Evolutionary conservation across 2,888 invertebrate species (phyloP), one percentile per base, ranked within the genome.

Genomic region (Melanostoma mellinum): DNA sequence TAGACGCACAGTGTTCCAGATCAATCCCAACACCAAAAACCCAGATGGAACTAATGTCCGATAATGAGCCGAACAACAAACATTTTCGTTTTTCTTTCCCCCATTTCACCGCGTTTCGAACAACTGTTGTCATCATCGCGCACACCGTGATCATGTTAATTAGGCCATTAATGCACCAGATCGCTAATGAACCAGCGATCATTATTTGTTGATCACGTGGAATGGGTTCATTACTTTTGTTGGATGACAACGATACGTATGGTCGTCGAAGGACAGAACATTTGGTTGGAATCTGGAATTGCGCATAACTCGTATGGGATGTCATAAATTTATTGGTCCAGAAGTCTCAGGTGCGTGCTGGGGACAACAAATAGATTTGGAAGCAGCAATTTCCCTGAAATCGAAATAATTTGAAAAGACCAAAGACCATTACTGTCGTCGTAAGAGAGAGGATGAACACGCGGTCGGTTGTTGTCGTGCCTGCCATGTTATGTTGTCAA

Each of bases 131-230:
- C 80, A 67, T 72, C 74, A 3, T 77, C 61, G 46, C 48, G 32
- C 38, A 20, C 20, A 63, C 72, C 72, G 67, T 61, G 77, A 44
- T 72, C 81, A 81, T 76, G 81, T 81, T 77, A 81, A 81, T 81
- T 72, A 81, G 81, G 67, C 81, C 61, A 81, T 81, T 72, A 81
- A 72, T 72, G 72, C 60, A 36, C 48, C 53, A 48, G 63, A 71
- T 60, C 72, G 81, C 81, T 81, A 81, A 81, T 81, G 81, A 81
- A 81, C 77, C 71, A 76, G 76, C 46, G 67, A 77, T 81, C 81
- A 81, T 72, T 81, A 80, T 80, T 80, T 81, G 81, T 81, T 81
- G 81, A 81, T 72, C 76, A 81, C 42, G 30, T 61, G 76, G 72
- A 77, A 81, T 81, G 72, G 76, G 72, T 77, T 77, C 81, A 77